Base-by-base conservation (phyloP, 2,113 vertebrate genomes). In the Entelurus aequoreus region DNA sequence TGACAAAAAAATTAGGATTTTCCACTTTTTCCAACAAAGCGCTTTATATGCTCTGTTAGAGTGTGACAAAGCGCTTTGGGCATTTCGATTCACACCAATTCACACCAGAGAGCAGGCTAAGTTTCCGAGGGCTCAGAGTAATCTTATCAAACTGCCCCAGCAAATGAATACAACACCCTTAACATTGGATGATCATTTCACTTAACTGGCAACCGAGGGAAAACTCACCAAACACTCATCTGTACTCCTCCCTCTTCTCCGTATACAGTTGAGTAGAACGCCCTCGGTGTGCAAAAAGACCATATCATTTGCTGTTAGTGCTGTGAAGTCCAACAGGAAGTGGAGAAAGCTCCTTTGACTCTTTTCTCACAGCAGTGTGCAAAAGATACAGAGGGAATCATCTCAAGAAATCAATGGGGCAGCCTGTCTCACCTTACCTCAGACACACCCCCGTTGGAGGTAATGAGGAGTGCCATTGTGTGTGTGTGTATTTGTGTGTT, bases 181-280 rank as follows among this genome's bases (percentile, higher is more conserved):
- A 55, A n/a, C 10, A 13, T n/a, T 10, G 14, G 5, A 16, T 35
- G 12, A 48, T n/a, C 1, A 50, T 21, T 79, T 53, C n/a, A 55
- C 14, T 19, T 67, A 48, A 14, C 48, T 63, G 47, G 28, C 66
- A 66, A 63, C 65, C 70, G 60, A 48, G 6, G 37, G 61, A 10
- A 62, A 75, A 81, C 82, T 84, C 69, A 88, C 87, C 85, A 71
- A 65, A 35, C 44, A 4, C 36, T 74, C 66, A 56, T 63, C 62
- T 65, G 10, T 11, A 55, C 62, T 70, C 59, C 72, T 50, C 44
- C 62, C 11, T 59, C 53, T 57, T 80, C 83, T 84, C 49, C 67
- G 74, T 13, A 59, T 81, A 63, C 76, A 82, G 76, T 87, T 88
- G 19, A 87, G 77, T 71, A 85, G 79, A 84, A 87, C 65, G 16